A percentile compares a stretch with the other conserved stretches of the same genome.
phyloP scores from a whole-genome alignment of 2,888 invertebrate genomes.

The Aquatica leii region DNA sequence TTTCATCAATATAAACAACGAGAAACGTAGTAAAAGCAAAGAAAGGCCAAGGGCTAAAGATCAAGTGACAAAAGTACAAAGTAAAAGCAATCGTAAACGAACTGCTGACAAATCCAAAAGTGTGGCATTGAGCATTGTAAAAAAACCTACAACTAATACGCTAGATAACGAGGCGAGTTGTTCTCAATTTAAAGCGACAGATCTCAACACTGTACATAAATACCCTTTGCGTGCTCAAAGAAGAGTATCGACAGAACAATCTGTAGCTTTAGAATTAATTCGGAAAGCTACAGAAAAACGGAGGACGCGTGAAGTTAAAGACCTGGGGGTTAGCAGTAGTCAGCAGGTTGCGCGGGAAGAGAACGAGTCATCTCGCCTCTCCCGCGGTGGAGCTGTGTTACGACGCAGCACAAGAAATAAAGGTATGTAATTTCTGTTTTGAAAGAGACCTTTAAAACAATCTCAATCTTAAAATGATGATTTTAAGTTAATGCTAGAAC shows the following conservation, averaged over 20 bases:
- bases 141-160: slow-evolving; percentile 7
- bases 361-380: slow-evolving; percentile 65
- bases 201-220: slow-evolving; percentile 51
- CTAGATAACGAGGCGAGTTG: slow-evolving; percentile 39
- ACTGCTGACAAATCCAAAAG: slow-evolving; percentile 26
- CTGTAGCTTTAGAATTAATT: slow-evolving; percentile 28
- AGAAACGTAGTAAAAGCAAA: slow-evolving; percentile 17
- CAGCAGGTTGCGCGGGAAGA: slow-evolving; percentile 58
- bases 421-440: slow-evolving; percentile 46
- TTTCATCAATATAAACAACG: slow-evolving; percentile 17
- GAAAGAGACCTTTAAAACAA: too few species aligned
- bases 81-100: slow-evolving; percentile 18
- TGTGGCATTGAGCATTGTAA: not conserved
- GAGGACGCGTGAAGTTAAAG: slow-evolving; percentile 61
- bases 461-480: too few species aligned
- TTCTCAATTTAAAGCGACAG: slow-evolving; percentile 46
- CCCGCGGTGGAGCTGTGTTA: slow-evolving; percentile 62
- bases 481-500: too few species aligned
- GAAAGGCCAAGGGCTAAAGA: slow-evolving; percentile 1
- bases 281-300: slow-evolving; percentile 52
- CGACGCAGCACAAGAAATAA: slow-evolving; percentile 64
- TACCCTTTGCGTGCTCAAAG: slow-evolving; percentile 61
- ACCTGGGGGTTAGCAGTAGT: slow-evolving; percentile 66
- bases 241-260: slow-evolving; percentile 41
- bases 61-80: not conserved